Base-by-base conservation (phyloP, 2,797 vertebrate genomes). In the Meriones psammophilus region DNA sequence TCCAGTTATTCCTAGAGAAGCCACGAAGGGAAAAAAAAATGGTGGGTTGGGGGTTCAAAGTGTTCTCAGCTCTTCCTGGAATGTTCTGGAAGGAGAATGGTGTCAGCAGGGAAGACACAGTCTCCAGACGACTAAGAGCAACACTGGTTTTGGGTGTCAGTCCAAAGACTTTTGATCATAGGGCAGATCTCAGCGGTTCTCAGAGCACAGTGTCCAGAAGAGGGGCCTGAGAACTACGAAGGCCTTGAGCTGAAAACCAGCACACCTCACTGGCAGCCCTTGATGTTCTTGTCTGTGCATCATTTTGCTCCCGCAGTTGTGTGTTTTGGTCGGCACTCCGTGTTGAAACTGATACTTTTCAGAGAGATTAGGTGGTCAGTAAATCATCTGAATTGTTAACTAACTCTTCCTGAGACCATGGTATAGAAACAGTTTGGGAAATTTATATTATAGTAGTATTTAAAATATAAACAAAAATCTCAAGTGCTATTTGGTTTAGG, bases 211-310 rank as follows among this genome's bases (percentile, higher is more conserved):
- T 20, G 6, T 50, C 46, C 2, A 17, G 76, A 77, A 77, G 42
- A 77, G 14, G 4, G 3, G 14, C 4, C 18, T 7, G 7, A 33
- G 76, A 26, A 33, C 26, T 42, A 42, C 42, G 5, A 42, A 42
- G 42, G 42, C 42, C 42, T 42, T 42, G 42, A 9, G 39, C 10
- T 76, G 36, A 76, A 42, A 26, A 76, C 1, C 17, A 79, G 30
- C 24, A 1, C 20, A 20, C 8, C 30, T 5, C 8, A 1, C 77
- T 20, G 30, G n/a, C 30, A 56, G 28, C 54, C 36, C 4, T 92
- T 84, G 85, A 71, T 95, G 89, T 93, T 92, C 20, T 94, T 33
- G 79, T 91, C 66, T 96, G 73, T 85, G 77, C 92, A 92, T 94
- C 84, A 88, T 9, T 96, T 81, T 96, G 62, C 42, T 97, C 26